Base-by-base conservation (phyloP, 2,888 invertebrate species). In the Ctena decussata region DNA sequence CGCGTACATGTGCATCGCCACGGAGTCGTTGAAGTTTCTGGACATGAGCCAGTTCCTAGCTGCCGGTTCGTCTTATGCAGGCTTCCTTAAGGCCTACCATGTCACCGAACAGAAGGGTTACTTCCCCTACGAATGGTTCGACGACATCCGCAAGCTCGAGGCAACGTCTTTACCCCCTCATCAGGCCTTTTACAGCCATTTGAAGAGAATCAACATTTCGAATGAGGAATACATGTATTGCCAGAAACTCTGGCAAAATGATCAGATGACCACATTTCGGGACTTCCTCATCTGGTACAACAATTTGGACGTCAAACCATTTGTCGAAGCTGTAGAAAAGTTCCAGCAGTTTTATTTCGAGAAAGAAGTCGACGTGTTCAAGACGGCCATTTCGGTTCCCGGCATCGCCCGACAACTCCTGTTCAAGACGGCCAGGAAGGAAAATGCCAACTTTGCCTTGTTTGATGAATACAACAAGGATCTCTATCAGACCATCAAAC, bases 211-310 rank as follows among this genome's bases (percentile, higher is more conserved):
- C 49, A 76, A 81, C 39, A 81, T 81, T 35, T 35, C 75, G 2
- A 21, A 75, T 12, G 70, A 65, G 24, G 81, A 81, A 12, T 81
- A 76, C n/a, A 44, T 11, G 0, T 76, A 24, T 30, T 81, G 81
- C n/a, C n/a, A n/a, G n/a, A n/a, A n/a, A n/a, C n/a, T n/a, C n/a
- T n/a, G n/a, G n/a, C n/a, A n/a, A n/a, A n/a, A n/a, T n/a, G n/a
- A n/a, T n/a, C n/a, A n/a, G n/a, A n/a, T n/a, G n/a, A n/a, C n/a
- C n/a, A n/a, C n/a, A n/a, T n/a, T n/a, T n/a, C n/a, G n/a, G n/a
- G n/a, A n/a, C n/a, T n/a, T n/a, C n/a, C n/a, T n/a, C 1, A 75
- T 73, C 3, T 92, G 89, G 85, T 90, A 91, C 46, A 91, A 90
- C 74, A 89, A 89, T 76, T 57, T 83, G 30, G 91, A 88, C 41